phyloP scores from a whole-genome alignment of 2,888 invertebrate genomes.

The Diploptera punctata region DNA sequence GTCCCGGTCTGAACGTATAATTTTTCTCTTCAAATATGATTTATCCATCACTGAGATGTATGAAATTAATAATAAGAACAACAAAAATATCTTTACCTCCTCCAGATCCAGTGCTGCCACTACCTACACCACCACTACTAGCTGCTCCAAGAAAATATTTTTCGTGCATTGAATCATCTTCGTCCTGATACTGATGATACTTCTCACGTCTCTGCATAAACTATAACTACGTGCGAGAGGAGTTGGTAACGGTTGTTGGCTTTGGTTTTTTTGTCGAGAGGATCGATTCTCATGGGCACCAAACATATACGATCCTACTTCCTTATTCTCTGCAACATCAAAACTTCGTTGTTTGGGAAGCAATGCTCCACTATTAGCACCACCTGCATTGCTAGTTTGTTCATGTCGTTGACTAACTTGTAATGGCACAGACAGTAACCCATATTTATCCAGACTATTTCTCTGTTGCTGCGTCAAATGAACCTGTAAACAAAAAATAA shows the following conservation, averaged over 20 bases:
- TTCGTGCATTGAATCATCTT: slow-evolving; percentile 84
- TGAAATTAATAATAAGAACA: too few species aligned
- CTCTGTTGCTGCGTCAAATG: slow-evolving; percentile 37
- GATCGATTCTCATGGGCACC: slow-evolving; percentile 45
- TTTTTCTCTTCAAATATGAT: too few species aligned
- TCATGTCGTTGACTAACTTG: slow-evolving; percentile 6
- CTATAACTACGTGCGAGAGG: slow-evolving; percentile 64
- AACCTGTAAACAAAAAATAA: slow-evolving; percentile 25
- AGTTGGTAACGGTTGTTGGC: slow-evolving; percentile 50
- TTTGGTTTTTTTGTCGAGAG: slow-evolving; percentile 44
- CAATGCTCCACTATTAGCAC: slow-evolving; percentile 41
- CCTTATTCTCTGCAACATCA: slow-evolving; percentile 53
- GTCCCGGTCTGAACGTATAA: too few species aligned
- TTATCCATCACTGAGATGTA: too few species aligned
- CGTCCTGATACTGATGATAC: slow-evolving; percentile 49
- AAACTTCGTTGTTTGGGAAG: slow-evolving; percentile 60
- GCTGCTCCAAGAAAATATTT: slow-evolving; percentile 65
- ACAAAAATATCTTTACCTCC: not conserved
- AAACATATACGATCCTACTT: slow-evolving; percentile 43
- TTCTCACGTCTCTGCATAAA: slow-evolving; percentile 58
- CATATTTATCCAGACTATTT: slow-evolving; percentile 43
- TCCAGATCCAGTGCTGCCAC: not conserved
- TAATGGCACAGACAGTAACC: slow-evolving; percentile 39
- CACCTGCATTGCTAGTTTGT: slow-evolving; percentile 12
- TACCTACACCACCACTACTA: slow-evolving; percentile 15